Percentiles rank a stretch among this genome's conserved stretches.
Conservation (phyloP, 2,888 invertebrate genomes). For the Pyrochroa serraticornis region DNA sequence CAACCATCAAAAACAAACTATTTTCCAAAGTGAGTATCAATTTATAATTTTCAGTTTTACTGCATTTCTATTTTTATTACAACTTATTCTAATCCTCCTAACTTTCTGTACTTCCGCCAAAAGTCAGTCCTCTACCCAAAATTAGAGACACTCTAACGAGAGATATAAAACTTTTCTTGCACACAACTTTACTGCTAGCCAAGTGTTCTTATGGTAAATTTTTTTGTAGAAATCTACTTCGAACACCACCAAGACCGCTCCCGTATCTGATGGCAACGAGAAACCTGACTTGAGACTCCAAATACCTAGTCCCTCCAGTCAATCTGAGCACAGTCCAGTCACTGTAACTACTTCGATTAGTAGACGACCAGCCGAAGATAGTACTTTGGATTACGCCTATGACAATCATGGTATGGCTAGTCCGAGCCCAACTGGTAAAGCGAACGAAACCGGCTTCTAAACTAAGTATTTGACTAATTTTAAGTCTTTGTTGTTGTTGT, state of each 20-base stretch:
- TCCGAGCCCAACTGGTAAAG: conserved; percentile 18
- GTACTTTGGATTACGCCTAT: conserved; percentile 76
- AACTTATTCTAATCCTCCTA: no score
- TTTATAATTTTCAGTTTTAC: no score
- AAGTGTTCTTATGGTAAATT: no score
- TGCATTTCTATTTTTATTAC: no score
- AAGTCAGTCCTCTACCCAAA: no score
- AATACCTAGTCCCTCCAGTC: conserved; percentile 21
- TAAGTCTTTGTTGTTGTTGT: conserved; percentile 1
- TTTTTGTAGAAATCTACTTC: conserved; percentile 35
- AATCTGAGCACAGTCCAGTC: conserved; percentile 53
- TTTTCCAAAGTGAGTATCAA: conserved; percentile 43
- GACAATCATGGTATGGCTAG: conserved; percentile 74
- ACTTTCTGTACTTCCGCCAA: no score
- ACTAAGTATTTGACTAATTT: not conserved
- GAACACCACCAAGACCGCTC: conserved; percentile 30
- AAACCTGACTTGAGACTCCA: conserved; percentile 35
- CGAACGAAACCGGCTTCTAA: conserved; percentile 10
- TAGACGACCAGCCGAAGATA: conserved; percentile 77
- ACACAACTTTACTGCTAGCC: no score
- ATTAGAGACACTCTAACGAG: no score
- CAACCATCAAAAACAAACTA: conserved; percentile 46
- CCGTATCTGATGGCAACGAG: conserved; percentile 17
- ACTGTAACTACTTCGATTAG: conserved; percentile 76
- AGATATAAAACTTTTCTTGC: no score